These are phyloP conservation scores for Cylas formicarius DNA, from an alignment of 1,140 invertebrate species.

Conservation along the genomic window DNA sequence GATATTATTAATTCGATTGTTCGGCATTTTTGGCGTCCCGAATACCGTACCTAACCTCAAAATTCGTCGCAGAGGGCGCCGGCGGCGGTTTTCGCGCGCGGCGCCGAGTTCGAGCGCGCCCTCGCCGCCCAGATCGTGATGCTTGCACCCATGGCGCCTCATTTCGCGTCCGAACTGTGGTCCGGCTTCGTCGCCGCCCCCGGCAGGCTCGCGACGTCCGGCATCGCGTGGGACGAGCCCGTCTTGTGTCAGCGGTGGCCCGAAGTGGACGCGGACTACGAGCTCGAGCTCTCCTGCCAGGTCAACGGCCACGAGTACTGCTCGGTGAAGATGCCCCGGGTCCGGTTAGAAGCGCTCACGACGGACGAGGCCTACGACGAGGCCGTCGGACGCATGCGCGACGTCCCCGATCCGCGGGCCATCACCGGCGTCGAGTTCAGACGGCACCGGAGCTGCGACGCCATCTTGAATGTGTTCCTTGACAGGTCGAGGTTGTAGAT, in stretches of 20 bases:
- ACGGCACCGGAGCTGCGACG: too few species aligned
- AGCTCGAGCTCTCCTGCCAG: constrained; percentile 56
- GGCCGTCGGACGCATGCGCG: too few species aligned
- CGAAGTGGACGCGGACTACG: constrained; percentile 63
- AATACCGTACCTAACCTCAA: too few species aligned
- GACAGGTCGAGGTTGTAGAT: too few species aligned
- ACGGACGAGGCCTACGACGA: constrained; percentile 49
- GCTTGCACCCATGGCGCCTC: constrained; percentile 78
- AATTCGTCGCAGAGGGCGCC: constrained; percentile 45
- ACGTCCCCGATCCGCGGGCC: too few species aligned
- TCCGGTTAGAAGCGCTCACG: constrained; percentile 47
- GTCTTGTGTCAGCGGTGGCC: constrained; percentile 76
- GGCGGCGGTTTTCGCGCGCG: constrained; percentile 52
- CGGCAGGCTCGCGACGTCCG: constrained; percentile 45
- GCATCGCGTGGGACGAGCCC: constrained; percentile 55
- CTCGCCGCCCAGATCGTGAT: constrained; percentile 75
- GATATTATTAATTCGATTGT: too few species aligned
- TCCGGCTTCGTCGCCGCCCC: constrained; percentile 59
- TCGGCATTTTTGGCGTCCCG: too few species aligned
- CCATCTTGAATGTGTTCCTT: too few species aligned
- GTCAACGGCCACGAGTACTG: constrained; percentile 52
- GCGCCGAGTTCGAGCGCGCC: constrained; percentile 71
- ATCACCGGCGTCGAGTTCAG: too few species aligned
- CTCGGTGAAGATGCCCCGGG: constrained; percentile 46
- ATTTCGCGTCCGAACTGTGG: constrained; percentile 89